Base-by-base conservation (phyloP, 2,797 vertebrate species). In the Chaunax sp. region DNA sequence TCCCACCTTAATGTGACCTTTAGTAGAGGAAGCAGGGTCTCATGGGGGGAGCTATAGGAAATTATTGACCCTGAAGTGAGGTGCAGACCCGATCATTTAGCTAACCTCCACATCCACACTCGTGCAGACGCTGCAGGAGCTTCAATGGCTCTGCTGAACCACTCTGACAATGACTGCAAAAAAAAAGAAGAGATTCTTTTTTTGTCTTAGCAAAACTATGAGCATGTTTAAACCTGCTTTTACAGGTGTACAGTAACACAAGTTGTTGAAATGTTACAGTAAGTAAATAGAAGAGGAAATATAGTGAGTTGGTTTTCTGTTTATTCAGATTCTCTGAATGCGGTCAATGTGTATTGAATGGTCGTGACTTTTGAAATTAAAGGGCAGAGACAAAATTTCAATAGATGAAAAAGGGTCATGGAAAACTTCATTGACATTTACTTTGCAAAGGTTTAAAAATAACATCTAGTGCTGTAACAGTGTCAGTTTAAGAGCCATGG, bases 371-470 rank as follows among this genome's bases (percentile, higher is more conserved):
- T 72, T 80, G 76, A 82, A 83, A 92, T 77, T 74, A 90, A 92
- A 93, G 90, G 90, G 92, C 85, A 85, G 64, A 84, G 76, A 74
- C 82, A 88, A 89, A 72, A 74, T 83, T 86, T 90, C 64, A 71
- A 80, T 57, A 82, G 70, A 85, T 84, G 75, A 87, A 85, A 91
- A 78, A 77, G 52, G 89, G 78, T 82, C 79, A 90, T 88, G 90
- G 90, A 93, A 92, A 92, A 90, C 86, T 83, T 80, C 81, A 93
- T 89, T 90, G 91, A 92, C 84, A 90, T 90, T 91, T 87, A 73
- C 80, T 75, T 71, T 74, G 80, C 83, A 85, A 87, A 78, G 80
- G 89, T 91, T 92, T 93, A 90, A 93, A 94, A 93, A 93, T 93
- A 94, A 90, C 92, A 78, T 69, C 55, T 65, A 77, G 75, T 52